Conservation (phyloP, 2,113 vertebrate species). For the Platycercus adscitus region DNA sequence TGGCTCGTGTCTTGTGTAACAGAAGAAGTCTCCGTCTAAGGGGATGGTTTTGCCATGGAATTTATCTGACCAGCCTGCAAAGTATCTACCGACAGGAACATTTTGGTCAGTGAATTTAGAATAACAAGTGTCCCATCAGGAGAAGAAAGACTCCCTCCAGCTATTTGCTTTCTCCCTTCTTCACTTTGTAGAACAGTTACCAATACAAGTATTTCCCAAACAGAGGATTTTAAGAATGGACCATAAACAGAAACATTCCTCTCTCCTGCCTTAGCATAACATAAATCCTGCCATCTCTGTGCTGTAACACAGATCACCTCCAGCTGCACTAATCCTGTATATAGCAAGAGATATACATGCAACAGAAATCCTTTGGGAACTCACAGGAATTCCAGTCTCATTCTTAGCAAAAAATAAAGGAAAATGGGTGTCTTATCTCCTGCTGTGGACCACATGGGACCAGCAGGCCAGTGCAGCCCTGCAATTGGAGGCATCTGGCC, state of each 20-base stretch:
- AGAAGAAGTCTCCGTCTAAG: conserved; percentile 92
- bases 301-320: not conserved
- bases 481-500: no score
- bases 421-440: not conserved
- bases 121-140: not conserved
- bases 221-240: not conserved
- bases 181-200: not conserved
- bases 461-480: not conserved
- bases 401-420: not conserved
- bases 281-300: not conserved
- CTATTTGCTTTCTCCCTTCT: not conserved
- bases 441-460: rapidly evolving
- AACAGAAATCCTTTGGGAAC: not conserved
- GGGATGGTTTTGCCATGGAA: conserved; percentile 96
- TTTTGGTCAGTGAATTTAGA: not conserved
- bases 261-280: not conserved
- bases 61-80: conserved; percentile 95
- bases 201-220: not conserved
- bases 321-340: rapidly evolving
- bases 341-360: not conserved
- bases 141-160: not conserved
- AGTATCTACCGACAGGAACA: conserved; percentile 80
- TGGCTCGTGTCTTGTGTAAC: conserved; percentile 93
- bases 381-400: not conserved
- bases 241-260: not conserved